A percentile compares a stretch with the other conserved stretches of the same genome.
These are phyloP conservation scores for Parelbella ahira DNA, from an alignment of 2,888 invertebrate species.

Conservation along the genomic window DNA sequence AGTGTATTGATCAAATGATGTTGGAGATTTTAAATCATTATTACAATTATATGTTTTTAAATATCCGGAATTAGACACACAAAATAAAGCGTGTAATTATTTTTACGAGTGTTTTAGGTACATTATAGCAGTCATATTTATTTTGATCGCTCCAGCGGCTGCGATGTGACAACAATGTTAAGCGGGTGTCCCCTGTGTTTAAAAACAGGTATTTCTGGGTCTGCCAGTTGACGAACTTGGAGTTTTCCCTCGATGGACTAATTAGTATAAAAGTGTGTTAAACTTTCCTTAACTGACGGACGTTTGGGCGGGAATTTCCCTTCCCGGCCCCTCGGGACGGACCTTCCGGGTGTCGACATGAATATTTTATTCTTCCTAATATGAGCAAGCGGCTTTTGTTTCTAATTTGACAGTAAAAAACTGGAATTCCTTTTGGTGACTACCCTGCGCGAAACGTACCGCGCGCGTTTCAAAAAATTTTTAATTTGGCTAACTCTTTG, in stretches of 20 bases:
- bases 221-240: conserved; percentile 40
- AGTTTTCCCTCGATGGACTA: conserved; percentile 57
- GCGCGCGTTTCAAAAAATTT: neutral
- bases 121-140: too few relatives aligned
- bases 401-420: conserved; percentile 25
- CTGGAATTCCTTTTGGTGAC: conserved; percentile 13
- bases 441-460: neutral
- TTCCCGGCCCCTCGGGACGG: conserved; percentile 22
- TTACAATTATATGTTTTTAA: too few relatives aligned
- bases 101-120: too few relatives aligned
- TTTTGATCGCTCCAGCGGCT: neutral
- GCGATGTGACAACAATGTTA: conserved; percentile 33
- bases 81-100: too few relatives aligned
- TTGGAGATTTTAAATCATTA: too few relatives aligned
- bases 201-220: conserved; percentile 38
- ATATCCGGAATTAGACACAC: too few relatives aligned
- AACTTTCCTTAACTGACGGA: conserved; percentile 59
- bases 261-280: conserved; percentile 75
- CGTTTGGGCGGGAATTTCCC: conserved; percentile 39
- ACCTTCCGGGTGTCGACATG: conserved; percentile 38
- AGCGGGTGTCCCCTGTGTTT: conserved; percentile 46
- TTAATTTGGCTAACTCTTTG: too few relatives aligned
- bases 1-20: too few relatives aligned
- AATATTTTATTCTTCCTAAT: conserved; percentile 41
- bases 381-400: conserved; percentile 27